These are phyloP conservation scores for Camelus bactrianus DNA, from an alignment of 2,113 vertebrate species.

Conservation along the genomic window DNA sequence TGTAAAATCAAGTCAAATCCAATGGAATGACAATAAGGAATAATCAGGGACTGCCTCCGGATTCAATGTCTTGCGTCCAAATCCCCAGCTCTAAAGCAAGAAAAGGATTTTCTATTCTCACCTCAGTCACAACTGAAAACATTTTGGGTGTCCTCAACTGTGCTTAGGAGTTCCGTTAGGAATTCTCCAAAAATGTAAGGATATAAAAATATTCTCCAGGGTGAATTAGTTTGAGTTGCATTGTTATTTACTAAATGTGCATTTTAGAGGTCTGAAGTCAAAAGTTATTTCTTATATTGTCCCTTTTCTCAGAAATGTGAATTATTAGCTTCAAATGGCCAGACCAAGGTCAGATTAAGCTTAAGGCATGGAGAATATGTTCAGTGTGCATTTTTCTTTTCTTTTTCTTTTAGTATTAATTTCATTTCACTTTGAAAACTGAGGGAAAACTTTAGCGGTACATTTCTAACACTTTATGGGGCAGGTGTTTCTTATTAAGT, in stretches of 20 bases:
- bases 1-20: background rate
- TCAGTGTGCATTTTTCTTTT: background rate
- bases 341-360: background rate
- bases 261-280: background rate
- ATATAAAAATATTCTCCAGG: background rate
- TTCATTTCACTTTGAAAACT: constrained; percentile 17
- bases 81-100: background rate
- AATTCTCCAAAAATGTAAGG: background rate
- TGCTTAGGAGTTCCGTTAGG: background rate
- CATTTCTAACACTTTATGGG: background rate
- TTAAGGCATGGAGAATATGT: background rate
- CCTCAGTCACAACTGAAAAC: background rate
- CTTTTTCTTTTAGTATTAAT: background rate
- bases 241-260: background rate
- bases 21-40: background rate
- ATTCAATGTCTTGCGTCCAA: background rate
- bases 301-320: background rate
- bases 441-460: background rate
- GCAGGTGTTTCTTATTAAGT: background rate
- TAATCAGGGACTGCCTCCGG: background rate
- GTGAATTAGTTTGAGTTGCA: background rate
- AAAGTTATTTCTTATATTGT: background rate
- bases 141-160: background rate
- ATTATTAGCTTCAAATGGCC: background rate
- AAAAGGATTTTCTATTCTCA: background rate